phyloP scores from a whole-genome alignment of 2,113 vertebrate species.

The Semnornis frantzii region DNA sequence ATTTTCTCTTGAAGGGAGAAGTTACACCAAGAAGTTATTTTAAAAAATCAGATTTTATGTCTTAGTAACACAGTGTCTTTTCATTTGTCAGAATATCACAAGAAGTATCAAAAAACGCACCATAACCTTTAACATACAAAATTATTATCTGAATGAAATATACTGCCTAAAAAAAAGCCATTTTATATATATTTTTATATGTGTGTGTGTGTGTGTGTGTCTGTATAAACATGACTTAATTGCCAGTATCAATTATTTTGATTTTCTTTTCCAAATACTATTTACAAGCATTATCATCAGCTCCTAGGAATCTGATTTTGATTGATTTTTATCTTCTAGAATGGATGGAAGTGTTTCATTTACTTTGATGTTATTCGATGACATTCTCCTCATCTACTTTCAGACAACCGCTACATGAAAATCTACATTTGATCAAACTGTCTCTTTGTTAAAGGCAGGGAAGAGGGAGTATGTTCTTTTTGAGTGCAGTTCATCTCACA shows the following conservation, averaged over 20 bases:
- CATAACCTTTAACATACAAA: background rate
- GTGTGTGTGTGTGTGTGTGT: too few relatives aligned
- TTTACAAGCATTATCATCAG: background rate
- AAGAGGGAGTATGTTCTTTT: background rate
- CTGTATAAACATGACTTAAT: background rate
- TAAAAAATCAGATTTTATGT: background rate
- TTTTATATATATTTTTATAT: too few relatives aligned
- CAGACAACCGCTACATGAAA: background rate
- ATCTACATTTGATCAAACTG: background rate
- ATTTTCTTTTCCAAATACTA: background rate
- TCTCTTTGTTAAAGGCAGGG: background rate
- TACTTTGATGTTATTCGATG: rapidly evolving
- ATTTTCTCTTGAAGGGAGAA: background rate
- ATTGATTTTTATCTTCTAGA: background rate
- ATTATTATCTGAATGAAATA: background rate
- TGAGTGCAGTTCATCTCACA: background rate
- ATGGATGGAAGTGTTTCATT: background rate
- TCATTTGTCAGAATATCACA: background rate
- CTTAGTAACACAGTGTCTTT: background rate
- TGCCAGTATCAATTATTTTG: background rate
- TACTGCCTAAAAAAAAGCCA: background rate
- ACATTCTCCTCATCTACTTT: background rate
- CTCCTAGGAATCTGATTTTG: background rate
- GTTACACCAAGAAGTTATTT: background rate
- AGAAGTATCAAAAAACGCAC: background rate